Evolutionary conservation across 30 jellyfish, hydroid and myxozoan species (phyloP), one percentile per base, ranked within the genome.

Genomic region (Aurelia aurita complex sp. Pacific): DNA sequence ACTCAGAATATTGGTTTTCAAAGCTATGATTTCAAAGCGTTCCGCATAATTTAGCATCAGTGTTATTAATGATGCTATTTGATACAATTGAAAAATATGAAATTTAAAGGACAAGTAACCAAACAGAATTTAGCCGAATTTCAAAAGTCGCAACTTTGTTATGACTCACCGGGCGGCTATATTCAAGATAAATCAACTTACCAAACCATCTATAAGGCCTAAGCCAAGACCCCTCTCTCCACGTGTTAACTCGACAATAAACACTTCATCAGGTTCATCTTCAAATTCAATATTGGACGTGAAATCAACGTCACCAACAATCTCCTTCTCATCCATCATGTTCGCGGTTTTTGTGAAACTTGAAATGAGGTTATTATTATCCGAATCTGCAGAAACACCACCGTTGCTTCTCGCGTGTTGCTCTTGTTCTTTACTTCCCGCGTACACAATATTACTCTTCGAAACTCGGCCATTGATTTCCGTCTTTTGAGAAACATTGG

Each of bases 201-300:
- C 99, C 97, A 94, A 74, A 67, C 97, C 99, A 71, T 94, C 99
- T 62, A 94, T 94, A 13, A 94, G 87, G 16, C 99, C 99, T 18
- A 94, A 85, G 1, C 99, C 99, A 51, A 94, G 87, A 32, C 99
- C 99, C 60, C 73, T 85, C 18, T 75, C 89, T 11, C 95, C 97
- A 38, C 96, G 88, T 17, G 43, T 83, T 72, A 94, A 57, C 14
- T 90, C 97, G n/a, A 90, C 97, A 36, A 90, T 82, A 73, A 75
- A 57, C 10, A 81, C 97, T 65, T 94, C 91, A 57, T 81, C 89
- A 23, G 89, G 43, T 40, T 82, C 88, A 35, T 46, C 54, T 15
- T n/a, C 83, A 16, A 7, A 18, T 9, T 64, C 76, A 46, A 33
- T 11, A n/a, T 55, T 62, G 10, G 85, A 18, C 43, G 88, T 55